Evolutionary conservation across 1,140 invertebrate genomes (phyloP).

Genomic region (Aleiodes sp.): DNA sequence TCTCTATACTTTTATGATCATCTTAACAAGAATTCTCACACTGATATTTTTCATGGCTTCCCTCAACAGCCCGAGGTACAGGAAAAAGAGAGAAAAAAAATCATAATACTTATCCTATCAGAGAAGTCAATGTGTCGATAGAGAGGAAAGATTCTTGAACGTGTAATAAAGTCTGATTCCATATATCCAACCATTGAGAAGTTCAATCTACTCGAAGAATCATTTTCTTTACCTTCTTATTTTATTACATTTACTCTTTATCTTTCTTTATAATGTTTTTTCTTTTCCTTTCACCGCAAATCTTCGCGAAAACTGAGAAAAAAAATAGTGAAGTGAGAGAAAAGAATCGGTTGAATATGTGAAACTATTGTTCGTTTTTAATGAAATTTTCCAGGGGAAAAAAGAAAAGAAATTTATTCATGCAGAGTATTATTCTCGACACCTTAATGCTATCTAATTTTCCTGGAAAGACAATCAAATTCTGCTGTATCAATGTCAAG

Average conservation of each 20-base stretch:
- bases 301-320: too few species aligned
- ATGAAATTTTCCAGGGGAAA: too few species aligned
- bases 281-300: background rate
- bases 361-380: too few species aligned
- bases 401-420: too few species aligned
- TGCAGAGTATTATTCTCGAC: too few species aligned
- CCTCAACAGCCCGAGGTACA: background rate
- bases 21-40: too few species aligned
- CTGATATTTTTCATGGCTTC: background rate
- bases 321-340: too few species aligned
- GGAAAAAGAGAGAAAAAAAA: background rate
- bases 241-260: background rate
- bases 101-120: background rate
- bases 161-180: conserved; percentile 4
- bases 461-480: too few species aligned
- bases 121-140: background rate
- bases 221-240: background rate
- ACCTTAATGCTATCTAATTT: too few species aligned
- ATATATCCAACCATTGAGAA: conserved; percentile 8
- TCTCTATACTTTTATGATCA: too few species aligned
- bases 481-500: background rate
- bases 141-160: background rate
- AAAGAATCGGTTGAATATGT: too few species aligned
- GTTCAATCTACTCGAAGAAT: background rate
- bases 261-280: background rate